Evolutionary conservation across 2,888 invertebrate genomes (phyloP), one percentile per base, ranked within the genome.

Genomic region (Microchrysa polita): DNA sequence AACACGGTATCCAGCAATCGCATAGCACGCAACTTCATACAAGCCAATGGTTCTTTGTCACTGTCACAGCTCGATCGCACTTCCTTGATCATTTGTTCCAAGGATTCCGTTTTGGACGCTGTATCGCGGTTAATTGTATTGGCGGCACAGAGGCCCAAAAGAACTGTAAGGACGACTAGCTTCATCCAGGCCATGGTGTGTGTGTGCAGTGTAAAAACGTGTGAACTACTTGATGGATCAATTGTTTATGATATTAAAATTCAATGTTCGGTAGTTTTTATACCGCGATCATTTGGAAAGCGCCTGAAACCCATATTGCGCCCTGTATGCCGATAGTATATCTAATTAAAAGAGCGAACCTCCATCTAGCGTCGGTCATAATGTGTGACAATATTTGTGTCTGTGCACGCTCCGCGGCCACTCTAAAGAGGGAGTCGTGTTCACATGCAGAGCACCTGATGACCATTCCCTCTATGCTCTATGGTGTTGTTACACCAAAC

Each of bases 11-110:
- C 93, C 82, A 94, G 86, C 78, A 93, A 88, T 77, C 91, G 90
- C 87, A 94, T 90, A 77, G 93, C 92, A 83, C 92, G 93, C 87
- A 90, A 92, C 84, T 94, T 93, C 85, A 94, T 90, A 86, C 94
- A 94, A 77, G 93, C 91, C 74, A 93, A 88, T 20, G 92, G 91
- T 82, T 93, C 93, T 79, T 90, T 90, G 79, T 91, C 91, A 79
- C 90, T 90, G 53, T 89, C 87, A 83, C 94, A 94, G 81, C 91
- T 90, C 73, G 87, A 87, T 81, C 90, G 89, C 87, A 93, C 92
- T 84, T 92, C 92, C 80, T 92, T 92, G 63, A 93, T 90, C 86
- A 91, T 88, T 72, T 88, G 86, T 80, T 92, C 91, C 87, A 93
- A 88, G 78, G 90, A 88, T 16, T 90, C 90, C 76, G 89, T 90